These are phyloP conservation scores for Desmophyllum pertusum DNA, from an alignment of 92 coral and sea anemone species.

Conservation along the genomic window DNA sequence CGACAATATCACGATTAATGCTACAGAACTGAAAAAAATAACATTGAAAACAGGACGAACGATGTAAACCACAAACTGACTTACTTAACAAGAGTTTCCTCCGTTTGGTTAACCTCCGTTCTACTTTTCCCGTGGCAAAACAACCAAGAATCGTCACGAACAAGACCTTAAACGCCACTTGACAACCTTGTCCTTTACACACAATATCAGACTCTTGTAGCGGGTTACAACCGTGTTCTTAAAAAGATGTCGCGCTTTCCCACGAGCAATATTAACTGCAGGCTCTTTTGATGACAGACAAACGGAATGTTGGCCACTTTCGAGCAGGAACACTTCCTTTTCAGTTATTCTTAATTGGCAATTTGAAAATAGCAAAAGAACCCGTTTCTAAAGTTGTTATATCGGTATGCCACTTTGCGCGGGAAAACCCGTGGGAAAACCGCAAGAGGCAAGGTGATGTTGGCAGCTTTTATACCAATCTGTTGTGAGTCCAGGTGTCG, in stretches of 20 bases:
- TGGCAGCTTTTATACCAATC: not conserved
- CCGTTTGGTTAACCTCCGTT: not conserved
- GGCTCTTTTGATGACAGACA: constrained; percentile 26
- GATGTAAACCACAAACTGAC: not conserved
- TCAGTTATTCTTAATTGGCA: constrained; percentile 39
- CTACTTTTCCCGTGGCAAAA: not conserved
- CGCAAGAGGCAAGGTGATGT: constrained; percentile 13
- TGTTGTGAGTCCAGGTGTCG: not conserved
- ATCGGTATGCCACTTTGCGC: constrained; percentile 6
- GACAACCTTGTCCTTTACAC: too few relatives aligned
- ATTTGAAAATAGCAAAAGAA: not conserved
- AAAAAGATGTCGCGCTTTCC: constrained; percentile 18
- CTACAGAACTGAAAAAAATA: too few relatives aligned
- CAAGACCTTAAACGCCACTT: not conserved
- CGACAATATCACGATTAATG: not conserved
- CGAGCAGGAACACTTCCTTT: not conserved
- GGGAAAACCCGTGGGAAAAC: constrained; percentile 47
- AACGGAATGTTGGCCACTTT: constrained; percentile 24
- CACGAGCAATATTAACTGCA: constrained; percentile 45
- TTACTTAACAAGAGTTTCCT: constrained; percentile 2
- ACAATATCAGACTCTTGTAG: constrained; percentile 13
- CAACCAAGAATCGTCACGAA: not conserved
- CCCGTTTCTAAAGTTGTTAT: constrained; percentile 21
- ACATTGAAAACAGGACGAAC: not conserved
- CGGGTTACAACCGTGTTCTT: constrained; percentile 5